phyloP scores from a whole-genome alignment of 2,113 vertebrate species.

The Oncorhynchus masou region DNA sequence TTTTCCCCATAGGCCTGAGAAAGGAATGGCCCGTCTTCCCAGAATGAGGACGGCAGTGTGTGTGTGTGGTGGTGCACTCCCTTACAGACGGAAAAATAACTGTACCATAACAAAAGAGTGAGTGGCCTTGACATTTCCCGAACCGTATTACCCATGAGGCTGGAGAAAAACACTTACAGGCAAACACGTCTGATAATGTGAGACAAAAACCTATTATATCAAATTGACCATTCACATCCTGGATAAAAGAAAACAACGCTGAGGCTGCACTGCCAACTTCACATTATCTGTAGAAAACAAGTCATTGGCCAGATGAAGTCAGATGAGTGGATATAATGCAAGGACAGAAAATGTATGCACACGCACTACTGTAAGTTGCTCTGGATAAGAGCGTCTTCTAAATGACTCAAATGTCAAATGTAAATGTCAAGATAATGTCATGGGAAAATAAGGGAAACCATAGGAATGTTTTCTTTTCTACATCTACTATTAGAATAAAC shows the following conservation, averaged over 20 bases:
- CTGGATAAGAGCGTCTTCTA: too few relatives aligned
- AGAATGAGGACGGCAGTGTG: conserved; percentile 6
- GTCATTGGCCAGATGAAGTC: background rate
- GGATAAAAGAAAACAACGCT: background rate
- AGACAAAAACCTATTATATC: background rate
- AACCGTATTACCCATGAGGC: too few relatives aligned
- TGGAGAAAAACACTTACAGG: background rate
- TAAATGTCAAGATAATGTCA: too few relatives aligned
- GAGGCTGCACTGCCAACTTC: background rate
- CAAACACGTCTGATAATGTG: background rate
- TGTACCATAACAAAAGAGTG: background rate
- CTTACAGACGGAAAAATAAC: background rate
- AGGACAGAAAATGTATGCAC: too few relatives aligned
- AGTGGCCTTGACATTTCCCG: background rate
- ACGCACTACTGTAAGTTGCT: too few relatives aligned
- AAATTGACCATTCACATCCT: background rate
- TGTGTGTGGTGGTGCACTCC: background rate
- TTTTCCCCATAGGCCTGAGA: conserved; percentile 10
- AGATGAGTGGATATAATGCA: background rate
- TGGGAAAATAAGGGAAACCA: background rate
- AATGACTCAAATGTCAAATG: too few relatives aligned
- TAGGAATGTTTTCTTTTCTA: background rate
- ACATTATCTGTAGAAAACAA: background rate
- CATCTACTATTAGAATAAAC: background rate
- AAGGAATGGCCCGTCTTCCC: background rate